Evolutionary conservation across 2,888 invertebrate species (phyloP).

Genomic region (Eucriotettix oculatus): DNA sequence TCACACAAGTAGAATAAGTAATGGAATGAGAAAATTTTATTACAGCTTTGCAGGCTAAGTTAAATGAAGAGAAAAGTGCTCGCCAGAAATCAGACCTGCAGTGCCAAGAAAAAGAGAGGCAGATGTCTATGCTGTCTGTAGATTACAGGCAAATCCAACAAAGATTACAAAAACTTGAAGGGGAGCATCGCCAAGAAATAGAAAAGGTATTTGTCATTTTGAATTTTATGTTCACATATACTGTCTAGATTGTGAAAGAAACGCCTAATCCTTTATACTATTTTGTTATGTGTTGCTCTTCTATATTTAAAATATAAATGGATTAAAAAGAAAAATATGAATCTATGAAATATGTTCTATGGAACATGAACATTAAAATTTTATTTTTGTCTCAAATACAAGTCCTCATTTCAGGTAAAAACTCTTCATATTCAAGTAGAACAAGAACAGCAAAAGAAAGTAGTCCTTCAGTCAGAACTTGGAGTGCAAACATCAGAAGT

Average conservation of each 20-base stretch:
- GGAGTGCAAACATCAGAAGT: conserved; percentile 52
- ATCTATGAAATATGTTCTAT: neutral
- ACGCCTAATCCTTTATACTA: too few species aligned
- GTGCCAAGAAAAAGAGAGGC: conserved; percentile 82
- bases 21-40: neutral
- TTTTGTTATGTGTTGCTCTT: too few species aligned
- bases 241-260: too few species aligned
- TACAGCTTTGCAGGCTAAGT: conserved; percentile 73
- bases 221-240: too few species aligned
- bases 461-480: conserved; percentile 66
- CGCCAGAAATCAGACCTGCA: conserved; percentile 74
- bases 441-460: conserved; percentile 77
- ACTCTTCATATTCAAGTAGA: conserved; percentile 74
- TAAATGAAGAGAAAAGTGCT: conserved; percentile 78
- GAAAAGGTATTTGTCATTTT: conserved; percentile 44
- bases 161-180: conserved; percentile 73
- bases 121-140: conserved; percentile 85
- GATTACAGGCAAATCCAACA: conserved; percentile 91
- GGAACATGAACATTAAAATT: neutral
- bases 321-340: neutral
- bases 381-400: neutral
- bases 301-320: too few species aligned
- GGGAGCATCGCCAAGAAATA: conserved; percentile 76
- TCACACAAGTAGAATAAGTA: too few species aligned
- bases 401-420: conserved; percentile 34